phyloP scores from a whole-genome alignment of 2,797 vertebrate genomes.

The Lycodopsis pacificus region DNA sequence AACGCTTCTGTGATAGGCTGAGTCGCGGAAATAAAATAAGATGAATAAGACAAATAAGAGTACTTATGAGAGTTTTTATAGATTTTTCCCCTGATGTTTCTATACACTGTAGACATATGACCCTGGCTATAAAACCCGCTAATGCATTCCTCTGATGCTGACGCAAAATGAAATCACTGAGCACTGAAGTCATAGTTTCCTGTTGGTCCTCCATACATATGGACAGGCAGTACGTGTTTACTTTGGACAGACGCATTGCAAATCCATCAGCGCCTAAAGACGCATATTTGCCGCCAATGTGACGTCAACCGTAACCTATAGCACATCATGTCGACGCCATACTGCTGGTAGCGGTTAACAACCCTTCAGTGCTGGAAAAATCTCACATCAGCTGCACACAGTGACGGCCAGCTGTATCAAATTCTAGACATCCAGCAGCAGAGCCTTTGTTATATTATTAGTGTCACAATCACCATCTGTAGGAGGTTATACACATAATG shows the following conservation, averaged over 20 bases:
- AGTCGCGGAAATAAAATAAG: conserved; percentile 43
- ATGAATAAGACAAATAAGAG: conserved; percentile 42
- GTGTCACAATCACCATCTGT: conserved; percentile 72
- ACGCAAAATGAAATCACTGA: conserved; percentile 30
- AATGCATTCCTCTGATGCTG: conserved; percentile 42
- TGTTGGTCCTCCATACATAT: conserved; percentile 5
- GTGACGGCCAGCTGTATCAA: conserved; percentile 56
- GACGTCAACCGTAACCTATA: conserved; percentile 35
- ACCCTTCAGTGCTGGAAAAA: conserved; percentile 18
- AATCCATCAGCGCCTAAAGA: conserved; percentile 24
- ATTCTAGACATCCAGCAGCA: conserved; percentile 52
- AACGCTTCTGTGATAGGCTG: conserved; percentile 73
- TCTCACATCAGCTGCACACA: conserved; percentile 43
- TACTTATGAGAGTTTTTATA: conserved; percentile 11
- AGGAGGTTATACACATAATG: conserved; percentile 54
- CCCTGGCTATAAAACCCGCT: conserved; percentile 39
- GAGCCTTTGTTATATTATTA: conserved; percentile 64
- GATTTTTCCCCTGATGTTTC: conserved; percentile 50
- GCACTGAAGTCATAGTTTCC: conserved; percentile 42
- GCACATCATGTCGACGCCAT: conserved; percentile 27
- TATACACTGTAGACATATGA: conserved; percentile 30
- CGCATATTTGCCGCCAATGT: conserved; percentile 17
- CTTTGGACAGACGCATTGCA: conserved; percentile 25
- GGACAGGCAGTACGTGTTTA: conserved; percentile 1
- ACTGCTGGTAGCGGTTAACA: conserved; percentile 55